Percentiles rank a stretch among this genome's conserved stretches.
These are phyloP conservation scores for Esperia sulphurella DNA, from an alignment of 2,888 invertebrate species.

Conservation along the genomic window DNA sequence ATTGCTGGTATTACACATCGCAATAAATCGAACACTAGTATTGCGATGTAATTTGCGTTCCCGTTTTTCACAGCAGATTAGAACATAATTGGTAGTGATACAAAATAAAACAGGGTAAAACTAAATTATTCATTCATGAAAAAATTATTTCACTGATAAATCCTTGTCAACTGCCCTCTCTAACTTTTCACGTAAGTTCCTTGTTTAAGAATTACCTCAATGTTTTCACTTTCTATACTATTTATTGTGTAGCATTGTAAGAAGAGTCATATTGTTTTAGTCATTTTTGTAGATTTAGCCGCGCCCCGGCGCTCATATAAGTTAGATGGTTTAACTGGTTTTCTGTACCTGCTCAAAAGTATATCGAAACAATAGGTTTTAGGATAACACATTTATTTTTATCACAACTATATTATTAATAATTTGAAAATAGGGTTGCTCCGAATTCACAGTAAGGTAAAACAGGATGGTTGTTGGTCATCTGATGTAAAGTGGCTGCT, in stretches of 20 bases:
- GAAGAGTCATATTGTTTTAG: conserved; percentile 68
- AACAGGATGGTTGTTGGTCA: too few species aligned
- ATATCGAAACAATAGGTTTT: conserved; percentile 19
- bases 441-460: neutral
- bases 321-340: conserved; percentile 25
- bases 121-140: too few species aligned
- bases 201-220: conserved; percentile 62
- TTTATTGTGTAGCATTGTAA: conserved; percentile 60
- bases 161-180: neutral
- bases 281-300: conserved; percentile 64
- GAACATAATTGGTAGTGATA: too few species aligned
- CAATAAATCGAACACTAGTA: too few species aligned
- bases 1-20: too few species aligned
- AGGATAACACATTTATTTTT: neutral
- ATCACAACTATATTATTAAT: neutral
- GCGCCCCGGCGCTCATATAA: conserved; percentile 13
- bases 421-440: neutral
- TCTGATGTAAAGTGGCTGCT: too few species aligned
- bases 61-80: too few species aligned
- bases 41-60: too few species aligned
- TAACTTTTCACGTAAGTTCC: conserved; percentile 42
- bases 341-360: conserved; percentile 49
- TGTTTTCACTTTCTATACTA: conserved; percentile 37
- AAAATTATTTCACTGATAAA: too few species aligned
- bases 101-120: too few species aligned